phyloP scores from a whole-genome alignment of 2,113 vertebrate species.

The Psilopogon haemacephalus region DNA sequence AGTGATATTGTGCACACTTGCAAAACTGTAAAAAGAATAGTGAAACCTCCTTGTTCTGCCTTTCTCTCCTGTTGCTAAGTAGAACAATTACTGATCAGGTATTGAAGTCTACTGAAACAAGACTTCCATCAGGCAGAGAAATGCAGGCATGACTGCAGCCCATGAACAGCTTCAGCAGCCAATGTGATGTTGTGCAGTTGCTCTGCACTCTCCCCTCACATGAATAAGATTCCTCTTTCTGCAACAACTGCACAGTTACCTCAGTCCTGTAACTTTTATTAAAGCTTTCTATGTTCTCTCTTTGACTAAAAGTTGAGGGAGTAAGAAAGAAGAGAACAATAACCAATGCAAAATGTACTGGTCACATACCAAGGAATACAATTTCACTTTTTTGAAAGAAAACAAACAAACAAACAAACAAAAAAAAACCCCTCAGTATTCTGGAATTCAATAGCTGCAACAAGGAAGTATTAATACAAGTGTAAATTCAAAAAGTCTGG shows the following conservation, averaged over 20 bases:
- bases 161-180: not conserved
- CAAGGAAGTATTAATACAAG: not conserved
- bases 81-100: not conserved
- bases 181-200: not conserved
- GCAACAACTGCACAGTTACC: not conserved
- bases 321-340: not conserved
- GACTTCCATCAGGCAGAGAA: not conserved
- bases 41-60: not conserved
- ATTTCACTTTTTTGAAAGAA: not conserved
- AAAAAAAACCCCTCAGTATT: not conserved
- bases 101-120: not conserved
- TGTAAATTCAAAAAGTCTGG: not conserved
- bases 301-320: not conserved
- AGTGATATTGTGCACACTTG: not conserved
- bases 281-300: not conserved
- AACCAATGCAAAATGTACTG: not conserved
- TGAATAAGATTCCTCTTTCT: constrained; percentile 8
- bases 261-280: not conserved
- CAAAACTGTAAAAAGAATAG: not conserved
- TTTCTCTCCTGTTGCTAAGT: not conserved
- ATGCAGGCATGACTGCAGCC: rapidly evolving
- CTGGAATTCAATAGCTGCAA: not conserved
- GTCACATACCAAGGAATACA: not conserved
- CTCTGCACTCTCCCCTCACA: not conserved
- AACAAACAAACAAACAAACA: not conserved